Conservation (phyloP, 53 echinoderm and acorn worm genomes). For the Astropecten irregularis region DNA sequence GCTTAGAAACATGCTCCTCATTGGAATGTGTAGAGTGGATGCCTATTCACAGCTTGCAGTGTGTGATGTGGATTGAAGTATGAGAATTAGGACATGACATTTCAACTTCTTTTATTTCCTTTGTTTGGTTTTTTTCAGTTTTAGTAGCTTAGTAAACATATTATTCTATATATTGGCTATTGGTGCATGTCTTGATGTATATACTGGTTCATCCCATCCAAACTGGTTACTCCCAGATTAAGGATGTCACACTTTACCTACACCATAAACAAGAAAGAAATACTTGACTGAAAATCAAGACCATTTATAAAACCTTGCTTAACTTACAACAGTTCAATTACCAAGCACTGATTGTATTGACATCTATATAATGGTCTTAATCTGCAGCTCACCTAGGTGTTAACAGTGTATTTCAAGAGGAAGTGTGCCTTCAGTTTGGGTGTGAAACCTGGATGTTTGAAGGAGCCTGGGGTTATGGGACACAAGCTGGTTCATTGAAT, state of each 20-base stretch:
- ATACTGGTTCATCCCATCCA: no score
- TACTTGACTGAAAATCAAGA: background rate
- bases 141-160: no score
- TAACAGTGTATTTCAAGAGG: background rate
- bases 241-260: background rate
- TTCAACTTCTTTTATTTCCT: no score
- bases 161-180: no score
- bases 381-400: background rate
- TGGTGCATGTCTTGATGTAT: no score
- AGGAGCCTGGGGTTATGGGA: background rate
- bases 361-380: background rate
- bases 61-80: no score
- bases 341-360: background rate
- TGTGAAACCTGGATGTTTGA: background rate
- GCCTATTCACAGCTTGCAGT: no score
- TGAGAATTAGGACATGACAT: no score
- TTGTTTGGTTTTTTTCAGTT: no score
- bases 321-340: background rate
- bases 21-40: no score
- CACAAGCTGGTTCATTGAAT: background rate
- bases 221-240: no score
- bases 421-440: constrained; percentile 12
- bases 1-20: no score
- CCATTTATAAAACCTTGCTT: background rate
- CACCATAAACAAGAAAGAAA: background rate